phyloP scores from a whole-genome alignment of 1,140 invertebrate species.

The Eumaeus atala region DNA sequence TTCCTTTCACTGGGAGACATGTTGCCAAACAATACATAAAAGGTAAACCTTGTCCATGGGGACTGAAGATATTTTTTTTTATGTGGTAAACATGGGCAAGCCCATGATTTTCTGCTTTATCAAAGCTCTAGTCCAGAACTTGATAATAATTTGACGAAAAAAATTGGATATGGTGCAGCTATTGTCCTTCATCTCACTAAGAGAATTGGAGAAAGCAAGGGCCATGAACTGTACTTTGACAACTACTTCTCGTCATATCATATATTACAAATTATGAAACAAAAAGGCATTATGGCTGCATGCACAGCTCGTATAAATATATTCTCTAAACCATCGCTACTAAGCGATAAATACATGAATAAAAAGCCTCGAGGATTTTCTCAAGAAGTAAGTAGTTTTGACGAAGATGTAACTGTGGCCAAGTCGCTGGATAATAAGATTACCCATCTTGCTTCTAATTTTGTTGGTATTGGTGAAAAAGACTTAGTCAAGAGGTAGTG shows the following conservation, averaged over 20 bases:
- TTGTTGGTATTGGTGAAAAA: constrained; percentile 47
- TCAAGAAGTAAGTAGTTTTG: constrained; percentile 46
- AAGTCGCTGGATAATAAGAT: constrained; percentile 59
- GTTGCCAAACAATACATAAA: constrained; percentile 33
- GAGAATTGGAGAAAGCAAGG: constrained; percentile 35
- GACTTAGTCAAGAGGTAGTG: constrained; percentile 38
- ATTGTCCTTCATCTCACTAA: constrained; percentile 34
- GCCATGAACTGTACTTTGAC: constrained; percentile 33
- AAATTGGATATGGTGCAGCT: constrained; percentile 33
- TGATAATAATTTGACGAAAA: constrained; percentile 29
- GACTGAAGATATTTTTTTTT: constrained; percentile 30
- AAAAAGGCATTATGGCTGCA: constrained; percentile 46
- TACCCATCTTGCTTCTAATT: constrained; percentile 57
- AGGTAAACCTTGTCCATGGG: constrained; percentile 33
- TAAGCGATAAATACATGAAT: constrained; percentile 45
- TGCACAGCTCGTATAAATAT: constrained; percentile 44
- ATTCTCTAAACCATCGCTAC: constrained; percentile 33
- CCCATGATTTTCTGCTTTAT: constrained; percentile 33
- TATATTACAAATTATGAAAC: constrained; percentile 45
- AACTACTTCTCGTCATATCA: constrained; percentile 52
- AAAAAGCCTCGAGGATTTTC: constrained; percentile 45
- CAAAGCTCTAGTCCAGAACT: constrained; percentile 34
- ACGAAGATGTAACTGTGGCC: constrained; percentile 41
- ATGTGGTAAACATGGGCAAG: constrained; percentile 33
- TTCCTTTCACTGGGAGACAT: constrained; percentile 38